phyloP scores from a whole-genome alignment of 2,113 vertebrate genomes.

The Pandion haliaetus region DNA sequence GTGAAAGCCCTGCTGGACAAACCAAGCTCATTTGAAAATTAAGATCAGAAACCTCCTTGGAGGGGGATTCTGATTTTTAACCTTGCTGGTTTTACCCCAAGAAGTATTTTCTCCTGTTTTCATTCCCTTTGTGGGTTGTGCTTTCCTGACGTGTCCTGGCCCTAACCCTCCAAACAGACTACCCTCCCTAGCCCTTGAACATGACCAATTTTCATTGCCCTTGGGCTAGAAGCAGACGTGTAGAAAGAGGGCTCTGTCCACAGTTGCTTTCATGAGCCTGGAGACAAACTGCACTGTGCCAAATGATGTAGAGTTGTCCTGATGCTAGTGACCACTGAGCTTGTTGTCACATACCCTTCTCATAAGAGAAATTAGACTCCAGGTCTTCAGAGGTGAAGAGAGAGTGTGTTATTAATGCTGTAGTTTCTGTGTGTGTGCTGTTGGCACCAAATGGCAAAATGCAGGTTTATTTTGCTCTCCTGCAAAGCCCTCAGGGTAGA shows the following conservation, averaged over 20 bases:
- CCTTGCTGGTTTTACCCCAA: neutral
- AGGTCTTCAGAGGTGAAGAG: neutral
- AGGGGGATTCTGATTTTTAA: neutral
- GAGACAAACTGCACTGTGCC: neutral
- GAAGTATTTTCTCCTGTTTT: neutral
- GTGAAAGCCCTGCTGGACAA: neutral
- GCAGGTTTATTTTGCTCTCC: neutral
- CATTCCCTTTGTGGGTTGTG: neutral
- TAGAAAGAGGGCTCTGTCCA: neutral
- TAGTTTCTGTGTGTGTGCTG: neutral
- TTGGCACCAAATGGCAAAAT: neutral
- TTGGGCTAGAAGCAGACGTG: neutral
- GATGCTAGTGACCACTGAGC: neutral
- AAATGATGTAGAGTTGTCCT: neutral
- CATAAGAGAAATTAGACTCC: neutral
- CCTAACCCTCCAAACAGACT: neutral
- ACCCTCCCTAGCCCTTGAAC: neutral
- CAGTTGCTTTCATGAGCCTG: neutral
- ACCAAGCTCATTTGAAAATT: neutral
- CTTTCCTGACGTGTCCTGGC: neutral
- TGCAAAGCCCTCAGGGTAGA: neutral
- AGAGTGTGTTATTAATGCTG: neutral
- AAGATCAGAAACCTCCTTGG: neutral
- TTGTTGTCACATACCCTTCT: neutral
- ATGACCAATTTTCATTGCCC: neutral